Evolutionary conservation across 2,113 vertebrate genomes (phyloP), one percentile per base, ranked within the genome.

Genomic region (Oncorhynchus tshawytscha): DNA sequence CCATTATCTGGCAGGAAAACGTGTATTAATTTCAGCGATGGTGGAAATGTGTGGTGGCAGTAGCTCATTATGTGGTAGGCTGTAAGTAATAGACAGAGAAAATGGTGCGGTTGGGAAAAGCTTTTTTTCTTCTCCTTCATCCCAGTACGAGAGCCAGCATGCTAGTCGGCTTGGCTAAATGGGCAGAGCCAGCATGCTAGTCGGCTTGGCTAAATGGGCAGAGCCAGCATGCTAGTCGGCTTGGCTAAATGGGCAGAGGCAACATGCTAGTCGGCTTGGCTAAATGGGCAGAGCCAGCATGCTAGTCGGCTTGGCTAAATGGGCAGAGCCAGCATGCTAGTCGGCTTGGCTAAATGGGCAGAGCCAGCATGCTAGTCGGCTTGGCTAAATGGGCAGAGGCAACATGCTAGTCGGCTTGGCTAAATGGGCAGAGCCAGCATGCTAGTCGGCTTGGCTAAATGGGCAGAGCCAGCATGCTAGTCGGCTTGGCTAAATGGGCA

Each of bases 381-480:
- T 34, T 34, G 31, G 31, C 31, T 34, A 34, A 34, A 34, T 34
- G 31, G 59, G 34, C 29, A 67, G 72, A 51, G 15, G 27, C 66
- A 54, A 12, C 71, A 65, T 25, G 18, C 75, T 24, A 79, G 77
- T 51, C 82, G 83, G 75, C 72, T 73, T 67, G 34, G 77, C 67
- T 72, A 76, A 70, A 79, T 60, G 66, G 49, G 62, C 72, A 68
- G 73, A 73, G 59, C 54, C 57, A 48, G 54, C 64, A 65, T 31
- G 82, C 80, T 29, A 24, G 65, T 74, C 29, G 4, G 68, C 65
- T 16, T 12, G 71, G 5, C 71, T 75, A 66, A 78, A 84, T 81
- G 39, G 73, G 78, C 82, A 84, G 86, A 88, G 70, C 76, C 70
- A 75, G 71, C 69, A 68, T 27, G n/a, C 74, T 25, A 27, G 27